phyloP scores from a whole-genome alignment of 2,113 vertebrate genomes.

The Lathamus discolor region DNA sequence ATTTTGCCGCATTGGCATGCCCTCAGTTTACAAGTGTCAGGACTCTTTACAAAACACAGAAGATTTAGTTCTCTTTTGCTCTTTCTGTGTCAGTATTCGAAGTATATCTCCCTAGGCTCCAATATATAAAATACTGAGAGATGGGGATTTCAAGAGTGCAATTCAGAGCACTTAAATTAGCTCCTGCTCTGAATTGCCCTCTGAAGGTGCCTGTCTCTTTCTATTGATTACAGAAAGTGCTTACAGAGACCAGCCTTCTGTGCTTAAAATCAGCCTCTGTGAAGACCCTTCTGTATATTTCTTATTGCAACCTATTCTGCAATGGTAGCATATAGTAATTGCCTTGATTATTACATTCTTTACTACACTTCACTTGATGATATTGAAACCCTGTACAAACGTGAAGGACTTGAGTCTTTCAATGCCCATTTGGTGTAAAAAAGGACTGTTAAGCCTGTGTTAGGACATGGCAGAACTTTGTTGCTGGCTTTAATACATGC shows the following conservation, averaged over 20 bases:
- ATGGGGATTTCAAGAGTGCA: not conserved
- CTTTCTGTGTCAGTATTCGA: not conserved
- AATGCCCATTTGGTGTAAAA: not conserved
- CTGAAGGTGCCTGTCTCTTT: slow-evolving; percentile 4
- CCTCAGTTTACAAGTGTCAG: not conserved
- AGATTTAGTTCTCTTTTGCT: not conserved
- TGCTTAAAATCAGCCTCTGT: not conserved
- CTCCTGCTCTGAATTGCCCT: slow-evolving; percentile 18
- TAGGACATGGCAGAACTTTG: not conserved
- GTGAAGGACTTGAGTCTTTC: not conserved
- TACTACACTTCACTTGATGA: not conserved
- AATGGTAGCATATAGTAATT: not conserved
- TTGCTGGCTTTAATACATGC: not conserved
- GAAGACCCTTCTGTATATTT: not conserved
- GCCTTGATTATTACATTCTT: not conserved
- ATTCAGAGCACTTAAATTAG: slow-evolving; percentile 5
- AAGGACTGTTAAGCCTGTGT: not conserved
- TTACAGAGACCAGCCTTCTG: not conserved
- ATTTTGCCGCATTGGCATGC: accelerated
- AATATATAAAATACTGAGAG: not conserved
- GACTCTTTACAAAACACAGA: not conserved
- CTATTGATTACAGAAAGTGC: slow-evolving; percentile 9
- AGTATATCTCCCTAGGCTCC: not conserved
- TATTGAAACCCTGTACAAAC: not conserved
- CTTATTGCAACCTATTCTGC: not conserved